Percentiles rank a stretch among this genome's conserved stretches.
These are phyloP conservation scores for Acanthis flammea DNA, from an alignment of 2,797 vertebrate genomes.

Conservation along the genomic window DNA sequence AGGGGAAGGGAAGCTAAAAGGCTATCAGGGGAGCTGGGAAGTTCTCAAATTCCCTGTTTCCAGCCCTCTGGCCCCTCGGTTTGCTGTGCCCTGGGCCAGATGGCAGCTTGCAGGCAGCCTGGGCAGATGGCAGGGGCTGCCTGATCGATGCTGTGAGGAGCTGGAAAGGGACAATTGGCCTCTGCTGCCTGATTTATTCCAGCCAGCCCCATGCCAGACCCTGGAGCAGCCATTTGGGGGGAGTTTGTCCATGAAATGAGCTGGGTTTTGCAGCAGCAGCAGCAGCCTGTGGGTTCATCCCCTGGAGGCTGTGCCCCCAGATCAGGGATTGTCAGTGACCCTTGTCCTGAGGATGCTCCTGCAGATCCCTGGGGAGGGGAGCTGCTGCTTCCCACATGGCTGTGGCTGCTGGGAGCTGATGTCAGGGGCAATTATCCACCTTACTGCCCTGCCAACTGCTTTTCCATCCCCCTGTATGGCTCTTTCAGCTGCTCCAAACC, in stretches of 20 bases:
- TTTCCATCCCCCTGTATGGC: background rate
- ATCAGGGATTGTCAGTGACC: background rate
- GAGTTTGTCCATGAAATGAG: no score
- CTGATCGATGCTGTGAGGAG: background rate
- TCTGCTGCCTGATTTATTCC: conserved; percentile 30
- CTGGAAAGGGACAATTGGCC: background rate
- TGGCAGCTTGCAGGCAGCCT: conserved; percentile 7
- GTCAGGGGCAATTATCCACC: background rate
- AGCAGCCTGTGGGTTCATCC: no score
- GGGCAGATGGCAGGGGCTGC: conserved; percentile 52
- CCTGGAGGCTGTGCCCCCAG: background rate
- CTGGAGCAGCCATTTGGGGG: background rate
- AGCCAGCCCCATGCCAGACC: background rate
- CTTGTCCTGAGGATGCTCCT: background rate
- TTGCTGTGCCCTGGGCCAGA: conserved; percentile 25
- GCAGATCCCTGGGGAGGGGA: background rate
- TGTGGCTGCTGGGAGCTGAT: background rate
- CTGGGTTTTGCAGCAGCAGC: no score
- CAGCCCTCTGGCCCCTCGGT: background rate
- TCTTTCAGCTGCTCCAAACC: background rate
- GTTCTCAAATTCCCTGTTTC: background rate
- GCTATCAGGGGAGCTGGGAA: background rate
- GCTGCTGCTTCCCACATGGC: background rate
- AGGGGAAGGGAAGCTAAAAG: background rate
- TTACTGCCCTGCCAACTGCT: background rate